Base-by-base conservation (phyloP, 2,113 vertebrate genomes). In the Cyrtonyx montezumae region DNA sequence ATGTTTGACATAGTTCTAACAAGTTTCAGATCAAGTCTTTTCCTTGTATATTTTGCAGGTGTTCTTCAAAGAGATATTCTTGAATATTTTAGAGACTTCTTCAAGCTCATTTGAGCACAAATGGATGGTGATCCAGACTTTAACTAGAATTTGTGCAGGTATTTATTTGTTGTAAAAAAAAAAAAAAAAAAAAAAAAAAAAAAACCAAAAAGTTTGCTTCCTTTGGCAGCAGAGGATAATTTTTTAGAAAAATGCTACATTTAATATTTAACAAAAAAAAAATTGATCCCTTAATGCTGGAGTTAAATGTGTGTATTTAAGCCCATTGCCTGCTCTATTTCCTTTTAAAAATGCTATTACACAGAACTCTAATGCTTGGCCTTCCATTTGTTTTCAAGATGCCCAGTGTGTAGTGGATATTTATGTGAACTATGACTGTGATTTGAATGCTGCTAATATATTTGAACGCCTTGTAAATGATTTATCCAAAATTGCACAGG, bases 111-210 rank as follows among this genome's bases (percentile, higher is more conserved):
- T 99, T 87, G 99, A 99, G 91, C 99, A 99, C 97, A 99, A 99
- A 91, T 99, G 99, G 99, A 99, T 99, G 99, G 99, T 99, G 66
- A 99, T 99, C 94, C 99, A 99, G 97, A 99, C 99, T 16, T 98
- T 99, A 77, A 99, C 99, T 8, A 98, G 99, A 92, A 99, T 99
- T 97, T 99, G 99, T 97, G 99, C 99, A 98, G 99, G 99, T 99
- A 97, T 63, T 86, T 77, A 49, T 28, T 37, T 37, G 40, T 66
- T 84, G 36, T 14, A 21, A 76, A 30, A 75, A 67, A 37, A 37
- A 37, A 37, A 37, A 37, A 37, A 37, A 37, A 37, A 37, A 37
- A 37, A 21, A 76, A 30, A 75, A 67, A 37, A 37, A 37, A 37
- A 37, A 37, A 37, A 37, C n/a, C n/a, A 37, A 37, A 37, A 37